These are phyloP conservation scores for Rhipidura dahli DNA, from an alignment of 2,113 vertebrate species.

Conservation along the genomic window DNA sequence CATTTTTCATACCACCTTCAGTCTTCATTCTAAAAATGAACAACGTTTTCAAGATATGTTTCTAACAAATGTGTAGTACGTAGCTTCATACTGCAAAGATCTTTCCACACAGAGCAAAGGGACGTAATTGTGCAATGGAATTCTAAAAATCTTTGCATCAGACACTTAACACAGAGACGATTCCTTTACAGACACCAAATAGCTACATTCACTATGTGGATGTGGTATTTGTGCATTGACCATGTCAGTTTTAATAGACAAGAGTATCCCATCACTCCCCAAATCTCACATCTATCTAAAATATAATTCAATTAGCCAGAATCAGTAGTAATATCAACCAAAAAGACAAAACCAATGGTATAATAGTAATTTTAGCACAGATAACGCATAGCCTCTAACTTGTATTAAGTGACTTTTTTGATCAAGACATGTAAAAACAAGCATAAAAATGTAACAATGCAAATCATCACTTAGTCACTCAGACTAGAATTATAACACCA, in stretches of 20 bases:
- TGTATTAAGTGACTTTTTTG: not conserved
- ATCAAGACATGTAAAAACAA: not conserved
- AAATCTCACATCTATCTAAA: not conserved
- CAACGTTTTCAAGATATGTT: not conserved
- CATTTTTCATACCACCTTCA: not conserved
- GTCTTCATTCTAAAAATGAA: not conserved
- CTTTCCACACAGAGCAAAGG: not conserved
- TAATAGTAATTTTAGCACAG: not conserved
- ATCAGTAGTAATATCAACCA: not conserved
- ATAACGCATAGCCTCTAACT: not conserved
- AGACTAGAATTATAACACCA: not conserved
- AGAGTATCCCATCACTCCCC: not conserved
- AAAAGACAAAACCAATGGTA: not conserved
- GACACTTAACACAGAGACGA: accelerated
- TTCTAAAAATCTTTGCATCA: not conserved
- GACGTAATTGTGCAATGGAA: not conserved
- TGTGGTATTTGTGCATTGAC: not conserved
- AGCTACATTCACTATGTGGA: not conserved
- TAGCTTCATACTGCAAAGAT: not conserved
- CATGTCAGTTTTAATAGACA: not conserved
- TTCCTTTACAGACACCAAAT: not conserved
- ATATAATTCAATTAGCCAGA: not conserved
- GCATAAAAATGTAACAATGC: not conserved
- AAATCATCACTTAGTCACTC: not conserved
- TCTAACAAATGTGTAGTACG: not conserved